phyloP scores from a whole-genome alignment of 2,113 vertebrate genomes.

The Arizona elegans region DNA sequence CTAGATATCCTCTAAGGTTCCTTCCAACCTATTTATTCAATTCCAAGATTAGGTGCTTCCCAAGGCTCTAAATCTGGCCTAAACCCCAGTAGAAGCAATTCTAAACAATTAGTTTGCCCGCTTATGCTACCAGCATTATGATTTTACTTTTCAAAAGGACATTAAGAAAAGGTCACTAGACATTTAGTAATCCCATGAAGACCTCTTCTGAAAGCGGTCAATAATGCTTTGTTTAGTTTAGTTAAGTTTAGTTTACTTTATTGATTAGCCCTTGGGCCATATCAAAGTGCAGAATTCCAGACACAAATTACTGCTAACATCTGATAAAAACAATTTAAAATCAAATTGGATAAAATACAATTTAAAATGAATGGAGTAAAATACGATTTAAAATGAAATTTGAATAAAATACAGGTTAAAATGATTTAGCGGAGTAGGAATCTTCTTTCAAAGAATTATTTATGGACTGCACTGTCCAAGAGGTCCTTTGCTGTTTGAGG shows the following conservation, averaged over 20 bases:
- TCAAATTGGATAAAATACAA: too few relatives aligned
- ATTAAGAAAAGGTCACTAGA: not conserved
- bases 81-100: not conserved
- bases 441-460: not conserved
- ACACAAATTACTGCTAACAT: too few relatives aligned
- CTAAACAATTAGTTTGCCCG: not conserved
- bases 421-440: not conserved
- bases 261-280: too few relatives aligned
- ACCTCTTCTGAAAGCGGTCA: not conserved
- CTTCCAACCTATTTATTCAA: not conserved
- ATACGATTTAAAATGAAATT: too few relatives aligned
- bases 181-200: not conserved
- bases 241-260: too few relatives aligned
- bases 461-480: not conserved
- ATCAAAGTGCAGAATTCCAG: too few relatives aligned
- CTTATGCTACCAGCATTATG: not conserved
- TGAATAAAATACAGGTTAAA: too few relatives aligned
- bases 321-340: too few relatives aligned
- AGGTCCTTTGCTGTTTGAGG: not conserved
- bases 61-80: not conserved
- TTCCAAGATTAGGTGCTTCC: not conserved
- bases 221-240: not conserved
- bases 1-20: not conserved
- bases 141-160: not conserved
- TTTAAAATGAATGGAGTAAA: too few relatives aligned